Conservation (phyloP, 2,113 vertebrate genomes). For the Sorex araneus region DNA sequence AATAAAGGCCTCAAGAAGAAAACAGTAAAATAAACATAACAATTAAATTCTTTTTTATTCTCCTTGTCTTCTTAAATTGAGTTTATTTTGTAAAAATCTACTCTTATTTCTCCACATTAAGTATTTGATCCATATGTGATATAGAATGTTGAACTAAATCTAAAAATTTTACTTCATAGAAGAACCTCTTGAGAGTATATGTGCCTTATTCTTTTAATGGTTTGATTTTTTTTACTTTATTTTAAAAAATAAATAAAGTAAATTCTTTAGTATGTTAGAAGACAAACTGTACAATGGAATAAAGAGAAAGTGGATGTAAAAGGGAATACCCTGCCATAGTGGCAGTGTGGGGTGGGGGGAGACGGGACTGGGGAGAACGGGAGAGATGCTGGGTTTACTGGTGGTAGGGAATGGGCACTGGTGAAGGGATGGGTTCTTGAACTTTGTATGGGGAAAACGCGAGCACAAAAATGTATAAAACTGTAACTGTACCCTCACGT, state of each 20-base stretch:
- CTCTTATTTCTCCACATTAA: neutral
- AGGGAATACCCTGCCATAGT: too few species aligned
- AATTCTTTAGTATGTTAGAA: neutral
- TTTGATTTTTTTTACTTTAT: neutral
- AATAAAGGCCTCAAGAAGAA: neutral
- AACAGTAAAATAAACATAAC: neutral
- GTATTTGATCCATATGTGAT: neutral
- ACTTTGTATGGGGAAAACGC: too few species aligned
- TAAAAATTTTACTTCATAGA: constrained; percentile 39
- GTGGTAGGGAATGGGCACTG: too few species aligned
- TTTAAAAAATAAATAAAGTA: too few species aligned
- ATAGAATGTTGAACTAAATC: neutral
- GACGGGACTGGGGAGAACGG: too few species aligned
- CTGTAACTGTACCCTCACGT: too few species aligned
- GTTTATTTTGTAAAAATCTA: neutral
- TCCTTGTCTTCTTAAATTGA: neutral
- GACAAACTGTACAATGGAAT: neutral
- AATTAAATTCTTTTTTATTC: neutral
- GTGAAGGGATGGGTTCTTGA: too few species aligned
- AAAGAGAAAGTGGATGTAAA: neutral
- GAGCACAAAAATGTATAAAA: too few species aligned
- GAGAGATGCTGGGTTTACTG: too few species aligned
- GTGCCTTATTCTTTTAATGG: neutral
- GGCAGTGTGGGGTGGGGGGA: too few species aligned
- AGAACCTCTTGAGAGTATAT: neutral